Conservation (phyloP, 2,113 vertebrate species). For the Mastomys coucha region DNA sequence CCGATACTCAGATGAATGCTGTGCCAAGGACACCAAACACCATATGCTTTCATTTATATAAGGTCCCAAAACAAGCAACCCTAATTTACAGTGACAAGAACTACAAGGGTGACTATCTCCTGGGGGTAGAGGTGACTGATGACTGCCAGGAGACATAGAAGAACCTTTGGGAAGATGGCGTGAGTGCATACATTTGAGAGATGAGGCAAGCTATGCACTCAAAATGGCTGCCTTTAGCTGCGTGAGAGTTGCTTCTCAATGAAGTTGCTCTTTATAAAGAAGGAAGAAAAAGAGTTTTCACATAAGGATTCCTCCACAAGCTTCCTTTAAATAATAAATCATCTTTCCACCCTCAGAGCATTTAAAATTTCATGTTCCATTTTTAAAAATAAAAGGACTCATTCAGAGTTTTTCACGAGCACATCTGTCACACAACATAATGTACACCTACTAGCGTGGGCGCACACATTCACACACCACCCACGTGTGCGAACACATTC, state of each 20-base stretch:
- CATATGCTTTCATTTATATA: not conserved
- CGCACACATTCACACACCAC: slow-evolving; percentile 62
- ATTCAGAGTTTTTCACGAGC: slow-evolving; percentile 73
- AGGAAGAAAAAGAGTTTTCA: slow-evolving; percentile 14
- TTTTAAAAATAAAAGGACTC: slow-evolving; percentile 77
- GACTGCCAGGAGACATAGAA: not conserved
- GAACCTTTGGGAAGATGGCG: not conserved
- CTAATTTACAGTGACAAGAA: not conserved
- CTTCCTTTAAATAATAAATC: slow-evolving; percentile 77
- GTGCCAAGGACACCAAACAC: not conserved
- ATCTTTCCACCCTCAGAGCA: slow-evolving; percentile 69
- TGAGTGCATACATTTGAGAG: not conserved
- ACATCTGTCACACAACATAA: slow-evolving; percentile 71
- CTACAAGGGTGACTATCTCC: not conserved
- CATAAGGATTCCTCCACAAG: slow-evolving; percentile 65
- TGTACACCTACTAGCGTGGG: slow-evolving; percentile 73
- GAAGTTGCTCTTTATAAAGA: slow-evolving; percentile 3
- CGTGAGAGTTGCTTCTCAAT: slow-evolving; percentile 41
- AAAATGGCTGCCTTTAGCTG: not conserved
- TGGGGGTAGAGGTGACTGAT: not conserved
- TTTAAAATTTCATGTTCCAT: slow-evolving; percentile 68
- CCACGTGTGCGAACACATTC: slow-evolving; percentile 67
- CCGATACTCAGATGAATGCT: not conserved
- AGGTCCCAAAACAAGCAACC: slow-evolving; percentile 11
- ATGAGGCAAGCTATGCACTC: not conserved